These are phyloP conservation scores for Acleris sparsana DNA, from an alignment of 2,888 invertebrate species.

Conservation along the genomic window DNA sequence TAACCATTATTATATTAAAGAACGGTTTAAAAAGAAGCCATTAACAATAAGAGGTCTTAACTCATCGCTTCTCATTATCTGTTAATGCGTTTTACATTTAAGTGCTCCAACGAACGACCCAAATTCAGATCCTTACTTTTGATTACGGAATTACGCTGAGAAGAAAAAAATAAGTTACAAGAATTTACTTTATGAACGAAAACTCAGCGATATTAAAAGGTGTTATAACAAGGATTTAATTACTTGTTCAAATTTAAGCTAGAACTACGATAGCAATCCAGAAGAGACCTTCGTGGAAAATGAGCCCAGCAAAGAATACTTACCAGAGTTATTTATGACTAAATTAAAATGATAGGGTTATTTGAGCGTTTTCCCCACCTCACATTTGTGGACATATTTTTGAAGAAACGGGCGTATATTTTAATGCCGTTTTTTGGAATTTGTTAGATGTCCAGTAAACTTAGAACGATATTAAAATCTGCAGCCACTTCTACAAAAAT, in stretches of 20 bases:
- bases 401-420: too few species aligned
- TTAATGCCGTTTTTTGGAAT: too few species aligned
- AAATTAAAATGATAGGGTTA: too few species aligned
- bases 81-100: slow-evolving; percentile 29
- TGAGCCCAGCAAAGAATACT: too few species aligned
- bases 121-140: slow-evolving; percentile 32
- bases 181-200: slow-evolving; percentile 14
- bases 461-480: too few species aligned
- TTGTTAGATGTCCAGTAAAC: too few species aligned
- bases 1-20: background rate
- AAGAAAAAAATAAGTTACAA: slow-evolving; percentile 28
- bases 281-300: too few species aligned
- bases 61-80: slow-evolving; percentile 25
- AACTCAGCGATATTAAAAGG: slow-evolving; percentile 5
- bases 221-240: slow-evolving; percentile 8
- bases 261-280: too few species aligned
- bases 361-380: too few species aligned
- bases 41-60: slow-evolving; percentile 9
- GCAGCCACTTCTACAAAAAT: too few species aligned
- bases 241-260: background rate
- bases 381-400: too few species aligned
- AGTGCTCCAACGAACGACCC: slow-evolving; percentile 24
- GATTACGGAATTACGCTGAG: slow-evolving; percentile 30
- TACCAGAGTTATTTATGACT: too few species aligned
- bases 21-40: background rate